Conservation (phyloP, 2,113 vertebrate species). For the Ibidorhyncha struthersii region DNA sequence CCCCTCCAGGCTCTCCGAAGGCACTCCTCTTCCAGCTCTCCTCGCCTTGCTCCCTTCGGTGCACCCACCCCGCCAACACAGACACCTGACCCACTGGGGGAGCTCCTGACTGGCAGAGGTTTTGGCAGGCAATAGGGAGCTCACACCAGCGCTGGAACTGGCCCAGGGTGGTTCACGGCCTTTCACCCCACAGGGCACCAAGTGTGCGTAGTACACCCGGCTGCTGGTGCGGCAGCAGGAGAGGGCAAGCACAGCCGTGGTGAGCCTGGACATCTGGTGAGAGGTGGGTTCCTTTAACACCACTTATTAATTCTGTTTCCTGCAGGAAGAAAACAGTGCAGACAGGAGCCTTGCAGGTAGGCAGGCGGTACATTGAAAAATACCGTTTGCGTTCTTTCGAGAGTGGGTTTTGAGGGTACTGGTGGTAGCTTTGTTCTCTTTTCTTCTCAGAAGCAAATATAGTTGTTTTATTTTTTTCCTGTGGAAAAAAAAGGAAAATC, state of each 20-base stretch:
- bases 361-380: not conserved
- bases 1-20: not conserved
- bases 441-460: not conserved
- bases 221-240: accelerated
- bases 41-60: not conserved
- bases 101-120: no score
- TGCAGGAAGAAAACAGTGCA: not conserved
- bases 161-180: not conserved
- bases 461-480: no score
- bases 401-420: not conserved
- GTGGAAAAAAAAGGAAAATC: not conserved
- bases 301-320: not conserved
- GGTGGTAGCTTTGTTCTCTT: not conserved
- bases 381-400: not conserved
- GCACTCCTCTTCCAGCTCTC: accelerated
- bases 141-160: not conserved
- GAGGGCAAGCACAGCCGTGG: no score
- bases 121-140: not conserved
- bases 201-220: no score
- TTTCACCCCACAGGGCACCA: accelerated
- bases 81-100: no score
- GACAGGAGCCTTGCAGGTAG: not conserved
- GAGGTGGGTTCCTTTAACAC: not conserved
- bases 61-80: no score
- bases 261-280: accelerated